Base-by-base conservation (phyloP, 2,113 vertebrate genomes). In the Protobothrops flavoviridis region DNA sequence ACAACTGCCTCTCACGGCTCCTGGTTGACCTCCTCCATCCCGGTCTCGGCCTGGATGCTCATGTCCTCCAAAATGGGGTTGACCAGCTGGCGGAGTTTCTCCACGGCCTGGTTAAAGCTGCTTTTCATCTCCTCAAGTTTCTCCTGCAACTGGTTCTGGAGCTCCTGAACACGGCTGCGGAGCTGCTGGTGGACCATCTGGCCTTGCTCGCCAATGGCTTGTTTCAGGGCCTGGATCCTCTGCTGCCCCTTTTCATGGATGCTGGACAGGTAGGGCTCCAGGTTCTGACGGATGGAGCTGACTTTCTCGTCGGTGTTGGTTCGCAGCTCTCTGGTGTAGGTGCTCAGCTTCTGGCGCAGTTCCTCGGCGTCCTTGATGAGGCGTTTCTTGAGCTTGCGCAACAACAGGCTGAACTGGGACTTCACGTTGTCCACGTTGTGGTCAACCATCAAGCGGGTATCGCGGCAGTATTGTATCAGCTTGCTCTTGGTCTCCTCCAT, bases 361-460 rank as follows among this genome's bases (percentile, higher is more conserved):
- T 98, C 97, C 64, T 98, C 97, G 0, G 96, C 94, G 94, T 98
- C 98, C 94, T 98, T 98, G 96, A 43, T 90, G 93, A 98, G 96
- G 9, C 98, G 97, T 26, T 98, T 98, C 97, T 94, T 98, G 95
- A 98, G 97, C 96, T 98, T 98, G 96, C 95, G 96, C 81, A 96
- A 94, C 96, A 98, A 98, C 93, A 95, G 61, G 92, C 0, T 92
- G 59, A 98, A 53, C 59, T 98, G 98, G 94, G 21, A 88, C 26
- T 91, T 97, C 9, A 98, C 96, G 0, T 97, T 97, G 0, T 97
- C 97, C 0, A 93, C 45, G 93, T 98, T 98, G 96, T 98, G 98
- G 39, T 97, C 96, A 94, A 98, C 1, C 98, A 98, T 97, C 93
- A 96, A 69, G 69, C 97, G 97, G 13, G 98, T 96, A 94, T 98